Percentiles rank a stretch among this genome's conserved stretches.
Evolutionary conservation across 1,140 invertebrate species (phyloP).

Genomic region (Oryctes rhinoceros): DNA sequence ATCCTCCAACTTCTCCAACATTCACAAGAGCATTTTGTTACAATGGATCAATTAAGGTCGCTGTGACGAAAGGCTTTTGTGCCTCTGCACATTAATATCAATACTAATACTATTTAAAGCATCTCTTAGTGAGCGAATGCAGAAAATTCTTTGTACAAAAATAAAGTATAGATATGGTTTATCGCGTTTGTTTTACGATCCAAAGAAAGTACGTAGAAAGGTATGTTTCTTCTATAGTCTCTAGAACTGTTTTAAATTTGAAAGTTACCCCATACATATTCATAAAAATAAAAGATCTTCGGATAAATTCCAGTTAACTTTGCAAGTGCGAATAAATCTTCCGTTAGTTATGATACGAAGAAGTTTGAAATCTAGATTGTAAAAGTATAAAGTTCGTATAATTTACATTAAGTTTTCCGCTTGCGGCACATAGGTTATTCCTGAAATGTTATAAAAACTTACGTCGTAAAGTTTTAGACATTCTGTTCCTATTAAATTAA

Average conservation of each 20-base stretch:
- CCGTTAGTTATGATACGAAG: slow-evolving; percentile 55
- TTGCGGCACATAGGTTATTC: slow-evolving; percentile 44
- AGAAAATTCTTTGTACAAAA: background rate
- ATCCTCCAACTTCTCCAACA: too few relatives aligned
- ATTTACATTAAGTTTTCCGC: slow-evolving; percentile 43
- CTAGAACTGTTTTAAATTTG: slow-evolving; percentile 30
- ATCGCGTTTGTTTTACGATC: background rate
- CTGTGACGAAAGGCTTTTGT: too few relatives aligned
- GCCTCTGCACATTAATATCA: too few relatives aligned
- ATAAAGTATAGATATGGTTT: background rate
- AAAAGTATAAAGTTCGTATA: slow-evolving; percentile 47
- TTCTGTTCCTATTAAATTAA: slow-evolving; percentile 37
- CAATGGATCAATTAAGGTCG: too few relatives aligned
- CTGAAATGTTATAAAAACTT: slow-evolving; percentile 39
- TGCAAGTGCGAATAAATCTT: slow-evolving; percentile 56
- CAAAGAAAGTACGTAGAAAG: background rate
- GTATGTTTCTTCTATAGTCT: background rate
- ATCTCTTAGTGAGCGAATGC: too few relatives aligned
- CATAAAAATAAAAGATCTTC: slow-evolving; percentile 50
- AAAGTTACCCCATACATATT: slow-evolving; percentile 50
- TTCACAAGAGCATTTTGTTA: too few relatives aligned
- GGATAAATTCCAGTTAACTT: slow-evolving; percentile 54
- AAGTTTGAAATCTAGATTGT: slow-evolving; percentile 55
- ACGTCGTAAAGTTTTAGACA: slow-evolving; percentile 27
- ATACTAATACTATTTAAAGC: too few relatives aligned